These are phyloP conservation scores for Cyclopterus lumpus DNA, from an alignment of 2,797 vertebrate species.

Conservation along the genomic window DNA sequence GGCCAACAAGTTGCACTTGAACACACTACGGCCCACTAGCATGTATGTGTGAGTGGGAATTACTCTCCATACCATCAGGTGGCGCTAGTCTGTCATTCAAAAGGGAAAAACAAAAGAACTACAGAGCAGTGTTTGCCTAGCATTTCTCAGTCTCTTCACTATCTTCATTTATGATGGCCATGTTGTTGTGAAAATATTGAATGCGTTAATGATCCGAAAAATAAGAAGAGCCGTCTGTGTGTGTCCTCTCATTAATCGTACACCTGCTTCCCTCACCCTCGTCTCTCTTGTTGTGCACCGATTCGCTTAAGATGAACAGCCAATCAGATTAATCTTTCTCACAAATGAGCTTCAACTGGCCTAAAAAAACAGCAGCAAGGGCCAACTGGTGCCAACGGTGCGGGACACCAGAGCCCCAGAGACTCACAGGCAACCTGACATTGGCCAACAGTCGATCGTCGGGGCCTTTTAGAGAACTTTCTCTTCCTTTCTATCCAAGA, in stretches of 20 bases:
- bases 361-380: too few species aligned
- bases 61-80: too few species aligned
- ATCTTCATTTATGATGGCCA: not conserved
- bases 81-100: too few species aligned
- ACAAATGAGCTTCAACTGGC: too few species aligned
- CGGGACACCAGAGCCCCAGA: not conserved
- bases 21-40: not conserved
- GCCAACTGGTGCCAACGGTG: not conserved
- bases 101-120: too few species aligned
- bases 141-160: too few species aligned
- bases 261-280: not conserved
- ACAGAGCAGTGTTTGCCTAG: not conserved
- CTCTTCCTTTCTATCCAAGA: not conserved
- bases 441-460: not conserved
- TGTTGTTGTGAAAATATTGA: not conserved
- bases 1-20: not conserved
- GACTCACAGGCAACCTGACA: not conserved
- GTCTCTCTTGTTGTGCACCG: not conserved
- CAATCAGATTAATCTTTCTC: too few species aligned
- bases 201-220: not conserved
- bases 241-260: not conserved
- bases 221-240: not conserved
- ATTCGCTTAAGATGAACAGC: not conserved
- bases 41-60: too few species aligned
- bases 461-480: not conserved